A percentile compares a stretch with the other conserved stretches of the same genome.
Conservation (phyloP, 2,113 vertebrate species). For the Haemorhous mexicanus region DNA sequence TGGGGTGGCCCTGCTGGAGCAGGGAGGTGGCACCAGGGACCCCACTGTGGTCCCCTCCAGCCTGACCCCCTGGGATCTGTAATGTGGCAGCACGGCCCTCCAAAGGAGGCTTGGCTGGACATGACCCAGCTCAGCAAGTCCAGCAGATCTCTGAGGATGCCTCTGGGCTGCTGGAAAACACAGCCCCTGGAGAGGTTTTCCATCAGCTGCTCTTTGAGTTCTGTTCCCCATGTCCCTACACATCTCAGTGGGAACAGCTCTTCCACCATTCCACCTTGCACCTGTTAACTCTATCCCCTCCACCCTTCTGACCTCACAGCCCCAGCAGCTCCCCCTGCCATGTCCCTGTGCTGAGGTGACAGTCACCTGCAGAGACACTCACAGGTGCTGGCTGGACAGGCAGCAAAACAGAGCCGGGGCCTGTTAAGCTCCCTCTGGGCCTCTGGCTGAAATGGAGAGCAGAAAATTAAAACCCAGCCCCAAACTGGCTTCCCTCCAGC, state of each 20-base stretch:
- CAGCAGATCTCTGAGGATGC: background rate
- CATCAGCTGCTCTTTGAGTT: background rate
- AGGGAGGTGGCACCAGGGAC: background rate
- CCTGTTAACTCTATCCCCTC: accelerated
- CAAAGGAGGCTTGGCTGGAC: background rate
- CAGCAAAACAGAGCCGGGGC: background rate
- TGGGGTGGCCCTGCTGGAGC: background rate
- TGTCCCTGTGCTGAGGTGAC: accelerated
- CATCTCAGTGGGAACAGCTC: background rate
- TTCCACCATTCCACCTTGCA: background rate
- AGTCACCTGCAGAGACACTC: background rate
- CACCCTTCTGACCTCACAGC: background rate
- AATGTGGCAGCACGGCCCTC: background rate
- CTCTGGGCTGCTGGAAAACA: background rate
- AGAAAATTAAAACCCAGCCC: background rate
- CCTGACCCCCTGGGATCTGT: background rate
- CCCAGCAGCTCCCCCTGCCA: background rate
- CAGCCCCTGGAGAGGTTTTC: background rate
- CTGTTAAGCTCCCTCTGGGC: accelerated
- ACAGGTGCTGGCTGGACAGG: background rate
- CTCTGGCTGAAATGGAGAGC: background rate
- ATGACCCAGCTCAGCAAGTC: background rate
- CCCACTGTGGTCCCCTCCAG: background rate
- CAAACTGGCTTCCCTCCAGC: background rate
- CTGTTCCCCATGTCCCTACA: background rate